phyloP scores from a whole-genome alignment of 2,113 vertebrate species.

The Fulica atra region DNA sequence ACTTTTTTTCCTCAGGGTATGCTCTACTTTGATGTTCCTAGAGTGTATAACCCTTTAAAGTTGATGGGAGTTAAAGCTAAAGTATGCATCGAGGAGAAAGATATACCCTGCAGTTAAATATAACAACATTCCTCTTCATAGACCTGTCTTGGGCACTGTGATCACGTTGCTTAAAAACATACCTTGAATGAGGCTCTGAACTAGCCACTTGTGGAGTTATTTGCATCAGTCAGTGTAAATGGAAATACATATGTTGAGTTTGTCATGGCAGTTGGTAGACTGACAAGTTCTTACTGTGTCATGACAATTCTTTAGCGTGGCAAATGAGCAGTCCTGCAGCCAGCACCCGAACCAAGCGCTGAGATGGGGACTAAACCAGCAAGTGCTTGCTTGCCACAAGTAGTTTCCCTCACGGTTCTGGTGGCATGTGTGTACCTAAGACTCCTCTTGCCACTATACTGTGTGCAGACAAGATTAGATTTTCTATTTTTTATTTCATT shows the following conservation, averaged over 20 bases:
- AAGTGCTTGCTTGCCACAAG: background rate
- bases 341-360: background rate
- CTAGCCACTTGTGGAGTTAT: background rate
- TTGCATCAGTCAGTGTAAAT: slow-evolving; percentile 3
- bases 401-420: background rate
- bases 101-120: slow-evolving; percentile 9
- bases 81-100: background rate
- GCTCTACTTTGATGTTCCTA: slow-evolving; percentile 15
- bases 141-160: background rate
- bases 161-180: background rate
- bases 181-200: background rate
- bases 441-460: background rate
- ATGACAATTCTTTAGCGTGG: background rate
- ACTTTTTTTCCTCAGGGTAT: background rate
- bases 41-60: slow-evolving; percentile 13
- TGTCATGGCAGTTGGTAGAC: background rate
- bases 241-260: background rate
- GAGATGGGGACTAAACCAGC: background rate
- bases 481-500: background rate
- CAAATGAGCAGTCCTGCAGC: background rate
- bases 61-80: background rate
- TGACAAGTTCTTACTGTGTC: background rate
- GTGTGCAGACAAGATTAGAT: background rate
- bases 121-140: background rate
- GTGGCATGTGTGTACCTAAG: background rate